These are phyloP conservation scores for Miichthys miiuy DNA, from an alignment of 2,797 vertebrate species.

Conservation along the genomic window DNA sequence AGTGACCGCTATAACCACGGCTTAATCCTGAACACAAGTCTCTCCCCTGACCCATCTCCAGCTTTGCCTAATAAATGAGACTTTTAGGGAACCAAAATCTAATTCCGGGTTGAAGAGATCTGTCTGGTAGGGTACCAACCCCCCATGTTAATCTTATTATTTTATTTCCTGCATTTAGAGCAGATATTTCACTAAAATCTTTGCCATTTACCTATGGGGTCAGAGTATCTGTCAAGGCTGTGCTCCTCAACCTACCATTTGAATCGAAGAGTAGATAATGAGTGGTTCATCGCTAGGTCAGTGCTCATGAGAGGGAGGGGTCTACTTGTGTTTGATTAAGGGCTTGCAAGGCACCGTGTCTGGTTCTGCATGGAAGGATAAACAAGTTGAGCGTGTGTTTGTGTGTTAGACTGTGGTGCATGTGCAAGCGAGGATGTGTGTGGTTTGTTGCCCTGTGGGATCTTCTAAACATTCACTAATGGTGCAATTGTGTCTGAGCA, in stretches of 20 bases:
- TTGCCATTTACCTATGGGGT: slow-evolving; percentile 22
- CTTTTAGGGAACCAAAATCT: slow-evolving; percentile 11
- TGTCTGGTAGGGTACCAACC: neutral
- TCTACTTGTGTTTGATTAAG: slow-evolving; percentile 77
- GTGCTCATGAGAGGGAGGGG: slow-evolving; percentile 61
- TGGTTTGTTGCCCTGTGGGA: slow-evolving; percentile 64
- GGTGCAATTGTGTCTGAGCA: slow-evolving; percentile 61
- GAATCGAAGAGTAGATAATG: slow-evolving; percentile 64
- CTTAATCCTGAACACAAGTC: slow-evolving; percentile 52
- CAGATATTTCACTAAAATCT: slow-evolving; percentile 24
- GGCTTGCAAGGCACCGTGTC: slow-evolving; percentile 71
- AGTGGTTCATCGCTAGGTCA: slow-evolving; percentile 78
- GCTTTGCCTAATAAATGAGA: slow-evolving; percentile 20
- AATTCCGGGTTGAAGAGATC: slow-evolving; percentile 23
- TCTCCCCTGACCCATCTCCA: slow-evolving; percentile 21
- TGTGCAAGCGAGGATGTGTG: slow-evolving; percentile 46
- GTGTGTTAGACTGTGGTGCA: slow-evolving; percentile 35
- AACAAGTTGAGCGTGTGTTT: slow-evolving; percentile 73
- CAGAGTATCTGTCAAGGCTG: slow-evolving; percentile 35
- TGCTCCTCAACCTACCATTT: slow-evolving; percentile 51
- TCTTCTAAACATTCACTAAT: slow-evolving; percentile 71
- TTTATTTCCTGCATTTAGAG: slow-evolving; percentile 34
- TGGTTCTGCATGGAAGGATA: slow-evolving; percentile 78
- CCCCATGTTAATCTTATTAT: slow-evolving; percentile 10
- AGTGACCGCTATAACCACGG: slow-evolving; percentile 45